Percentiles rank a stretch among this genome's conserved stretches.
Evolutionary conservation across 1,140 invertebrate genomes (phyloP).

Genomic region (Philotrypesis tridentata): DNA sequence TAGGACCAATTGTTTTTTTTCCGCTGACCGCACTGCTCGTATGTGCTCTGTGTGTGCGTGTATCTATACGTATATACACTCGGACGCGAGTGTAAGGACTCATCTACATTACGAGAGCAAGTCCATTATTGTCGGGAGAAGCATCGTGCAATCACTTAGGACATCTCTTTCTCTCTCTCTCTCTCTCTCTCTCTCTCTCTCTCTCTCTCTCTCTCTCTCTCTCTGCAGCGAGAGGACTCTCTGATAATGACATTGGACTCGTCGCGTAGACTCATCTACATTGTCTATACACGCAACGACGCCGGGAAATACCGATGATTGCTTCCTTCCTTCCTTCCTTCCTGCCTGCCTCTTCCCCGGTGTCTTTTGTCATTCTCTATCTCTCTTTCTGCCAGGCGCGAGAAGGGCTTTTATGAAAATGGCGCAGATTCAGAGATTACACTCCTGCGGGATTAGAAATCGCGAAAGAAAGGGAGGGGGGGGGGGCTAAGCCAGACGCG

Average conservation of each 20-base stretch:
- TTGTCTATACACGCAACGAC: background rate
- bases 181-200: no score
- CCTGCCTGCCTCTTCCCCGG: no score
- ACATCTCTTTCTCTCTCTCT: no score
- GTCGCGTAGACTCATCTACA: background rate
- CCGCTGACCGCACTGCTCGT: no score
- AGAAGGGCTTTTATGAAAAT: constrained; percentile 32
- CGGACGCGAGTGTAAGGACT: background rate
- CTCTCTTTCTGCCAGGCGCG: background rate
- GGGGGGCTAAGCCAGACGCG: no score
- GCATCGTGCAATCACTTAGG: constrained; percentile 35
- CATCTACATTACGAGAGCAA: background rate
- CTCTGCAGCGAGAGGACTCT: background rate
- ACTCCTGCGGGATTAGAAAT: background rate
- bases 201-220: no score
- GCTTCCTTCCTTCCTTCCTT: background rate
- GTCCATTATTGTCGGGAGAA: background rate
- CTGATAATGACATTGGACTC: constrained; percentile 21
- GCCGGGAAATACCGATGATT: background rate
- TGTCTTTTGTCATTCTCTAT: background rate
- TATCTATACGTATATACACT: no score
- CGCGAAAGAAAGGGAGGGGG: background rate
- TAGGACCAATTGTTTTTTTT: background rate
- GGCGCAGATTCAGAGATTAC: background rate
- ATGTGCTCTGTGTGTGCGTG: no score